Evolutionary conservation across 2,888 invertebrate genomes (phyloP).

Genomic region (Selenia dentaria): DNA sequence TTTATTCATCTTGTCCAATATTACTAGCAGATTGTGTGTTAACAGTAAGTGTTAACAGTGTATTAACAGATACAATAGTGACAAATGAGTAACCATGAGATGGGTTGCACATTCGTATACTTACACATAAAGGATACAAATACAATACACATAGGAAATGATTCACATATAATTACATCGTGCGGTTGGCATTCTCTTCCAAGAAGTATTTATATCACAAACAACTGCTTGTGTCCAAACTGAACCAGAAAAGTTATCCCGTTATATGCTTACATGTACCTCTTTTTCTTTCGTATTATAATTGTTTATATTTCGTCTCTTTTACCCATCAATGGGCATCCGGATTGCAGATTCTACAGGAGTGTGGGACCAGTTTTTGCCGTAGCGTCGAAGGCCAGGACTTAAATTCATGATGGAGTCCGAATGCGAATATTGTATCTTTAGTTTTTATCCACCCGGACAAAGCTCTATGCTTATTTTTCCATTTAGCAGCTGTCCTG

Average conservation of each 20-base stretch:
- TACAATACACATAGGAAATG: constrained; percentile 35
- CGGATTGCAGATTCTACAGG: constrained; percentile 59
- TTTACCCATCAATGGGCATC: constrained; percentile 74
- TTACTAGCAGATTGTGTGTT: too few relatives aligned
- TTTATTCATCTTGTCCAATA: too few relatives aligned
- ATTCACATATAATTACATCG: constrained; percentile 42
- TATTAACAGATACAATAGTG: too few relatives aligned
- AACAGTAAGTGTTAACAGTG: too few relatives aligned
- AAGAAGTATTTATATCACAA: constrained; percentile 60
- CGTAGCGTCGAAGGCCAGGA: constrained; percentile 29
- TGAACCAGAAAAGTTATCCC: constrained; percentile 58
- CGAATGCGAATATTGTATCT: constrained; percentile 28
- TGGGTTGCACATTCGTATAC: too few relatives aligned
- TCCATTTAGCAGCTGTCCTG: constrained; percentile 23
- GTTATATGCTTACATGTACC: constrained; percentile 59
- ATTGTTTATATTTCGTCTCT: constrained; percentile 46
- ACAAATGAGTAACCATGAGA: too few relatives aligned
- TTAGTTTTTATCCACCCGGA: constrained; percentile 24
- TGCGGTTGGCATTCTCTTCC: constrained; percentile 39
- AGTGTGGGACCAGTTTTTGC: constrained; percentile 73
- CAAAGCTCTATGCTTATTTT: constrained; percentile 20
- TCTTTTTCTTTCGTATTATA: constrained; percentile 45
- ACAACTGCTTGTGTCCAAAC: constrained; percentile 40
- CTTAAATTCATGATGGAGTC: constrained; percentile 36
- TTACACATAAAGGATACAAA: too few relatives aligned